Evolutionary conservation across 2,797 vertebrate genomes (phyloP).

Genomic region (Hyperoplus lanceolatus): DNA sequence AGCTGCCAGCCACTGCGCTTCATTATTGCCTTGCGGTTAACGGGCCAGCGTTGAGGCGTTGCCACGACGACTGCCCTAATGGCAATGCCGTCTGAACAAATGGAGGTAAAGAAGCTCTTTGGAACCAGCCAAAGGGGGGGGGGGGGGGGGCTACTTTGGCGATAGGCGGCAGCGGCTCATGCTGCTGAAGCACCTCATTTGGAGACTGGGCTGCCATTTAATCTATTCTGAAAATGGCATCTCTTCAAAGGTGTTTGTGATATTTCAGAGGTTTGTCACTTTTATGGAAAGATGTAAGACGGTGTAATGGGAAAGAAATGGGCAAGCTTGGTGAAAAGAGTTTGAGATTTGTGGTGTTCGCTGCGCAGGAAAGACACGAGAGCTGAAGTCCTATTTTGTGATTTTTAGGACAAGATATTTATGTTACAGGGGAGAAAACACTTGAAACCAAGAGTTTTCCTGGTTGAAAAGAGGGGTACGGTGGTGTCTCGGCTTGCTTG

Average conservation of each 20-base stretch:
- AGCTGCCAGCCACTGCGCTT: conserved; percentile 69
- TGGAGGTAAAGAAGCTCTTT: conserved; percentile 72
- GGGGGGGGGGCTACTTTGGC: conserved; percentile 69
- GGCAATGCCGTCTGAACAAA: conserved; percentile 70
- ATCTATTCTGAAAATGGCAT: conserved; percentile 69
- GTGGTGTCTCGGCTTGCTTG: not conserved
- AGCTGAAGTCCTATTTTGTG: conserved; percentile 5
- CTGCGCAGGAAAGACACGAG: not conserved
- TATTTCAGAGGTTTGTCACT: conserved; percentile 68
- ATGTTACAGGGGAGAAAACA: conserved; percentile 6
- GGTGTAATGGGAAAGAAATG: conserved; percentile 59
- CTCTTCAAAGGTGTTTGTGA: conserved; percentile 67
- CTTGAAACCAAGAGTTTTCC: conserved; percentile 6
- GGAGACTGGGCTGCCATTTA: conserved; percentile 65
- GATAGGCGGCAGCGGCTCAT: conserved; percentile 63
- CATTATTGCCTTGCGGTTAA: conserved; percentile 70
- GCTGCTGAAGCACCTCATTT: conserved; percentile 80
- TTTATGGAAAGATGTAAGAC: conserved; percentile 57
- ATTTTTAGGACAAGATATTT: conserved; percentile 19
- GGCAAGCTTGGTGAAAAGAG: conserved; percentile 19
- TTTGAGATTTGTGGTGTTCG: conserved; percentile 24
- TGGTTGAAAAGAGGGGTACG: not conserved
- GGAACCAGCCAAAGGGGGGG: conserved; percentile 47
- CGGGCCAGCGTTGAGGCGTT: conserved; percentile 70
- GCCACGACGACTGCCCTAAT: conserved; percentile 75